A percentile compares a stretch with the other conserved stretches of the same genome.
Conservation (phyloP, 2,888 invertebrate species). For the Eudasyphora cyanicolor region DNA sequence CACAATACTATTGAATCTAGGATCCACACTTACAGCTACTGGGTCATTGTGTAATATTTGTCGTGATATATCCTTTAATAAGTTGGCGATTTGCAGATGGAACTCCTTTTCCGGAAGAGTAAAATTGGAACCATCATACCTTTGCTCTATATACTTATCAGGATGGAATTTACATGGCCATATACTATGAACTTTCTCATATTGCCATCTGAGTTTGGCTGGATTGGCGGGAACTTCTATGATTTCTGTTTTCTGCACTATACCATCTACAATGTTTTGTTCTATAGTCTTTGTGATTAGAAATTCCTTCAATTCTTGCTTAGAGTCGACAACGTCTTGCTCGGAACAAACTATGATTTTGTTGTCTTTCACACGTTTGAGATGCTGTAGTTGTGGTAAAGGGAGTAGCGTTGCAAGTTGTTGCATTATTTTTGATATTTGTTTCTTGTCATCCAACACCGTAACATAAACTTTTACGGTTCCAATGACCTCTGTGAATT, state of each 20-base stretch:
- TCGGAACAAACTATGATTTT: slow-evolving; percentile 82
- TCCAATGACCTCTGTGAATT: slow-evolving; percentile 80
- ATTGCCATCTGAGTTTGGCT: slow-evolving; percentile 86
- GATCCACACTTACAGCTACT: slow-evolving; percentile 88
- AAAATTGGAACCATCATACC: slow-evolving; percentile 85
- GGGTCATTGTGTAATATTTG: slow-evolving; percentile 72
- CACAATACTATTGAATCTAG: slow-evolving; percentile 83
- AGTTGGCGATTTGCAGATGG: slow-evolving; percentile 83
- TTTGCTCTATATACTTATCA: slow-evolving; percentile 86
- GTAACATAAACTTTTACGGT: slow-evolving; percentile 83
- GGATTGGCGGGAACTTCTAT: slow-evolving; percentile 83
- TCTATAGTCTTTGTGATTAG: slow-evolving; percentile 56
- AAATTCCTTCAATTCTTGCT: slow-evolving; percentile 29
- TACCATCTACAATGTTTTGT: slow-evolving; percentile 63
- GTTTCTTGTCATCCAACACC: slow-evolving; percentile 82
- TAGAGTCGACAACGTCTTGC: slow-evolving; percentile 44
- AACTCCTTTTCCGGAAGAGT: slow-evolving; percentile 80
- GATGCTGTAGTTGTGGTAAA: slow-evolving; percentile 83
- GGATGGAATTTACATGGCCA: slow-evolving; percentile 95
- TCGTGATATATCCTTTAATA: slow-evolving; percentile 75
- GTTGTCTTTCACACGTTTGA: slow-evolving; percentile 86
- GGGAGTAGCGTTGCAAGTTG: slow-evolving; percentile 83
- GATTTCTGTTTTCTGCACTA: slow-evolving; percentile 80
- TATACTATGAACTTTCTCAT: slow-evolving; percentile 81
- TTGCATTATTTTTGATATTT: slow-evolving; percentile 84